A percentile compares a stretch with the other conserved stretches of the same genome.
Conservation (phyloP, 2,888 invertebrate species). For the Parnassius smintheus region DNA sequence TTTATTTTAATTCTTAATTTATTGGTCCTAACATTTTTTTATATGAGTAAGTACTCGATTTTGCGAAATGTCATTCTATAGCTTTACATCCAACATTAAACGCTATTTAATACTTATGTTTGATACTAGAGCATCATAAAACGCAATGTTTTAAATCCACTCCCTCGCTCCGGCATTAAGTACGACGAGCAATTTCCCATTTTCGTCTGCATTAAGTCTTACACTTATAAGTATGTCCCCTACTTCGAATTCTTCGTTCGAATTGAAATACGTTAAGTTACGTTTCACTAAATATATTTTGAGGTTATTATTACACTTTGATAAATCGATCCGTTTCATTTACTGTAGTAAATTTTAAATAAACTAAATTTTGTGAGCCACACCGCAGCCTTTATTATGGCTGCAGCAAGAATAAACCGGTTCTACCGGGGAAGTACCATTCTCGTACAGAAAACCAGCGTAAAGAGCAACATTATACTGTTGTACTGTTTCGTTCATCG, state of each 20-base stretch:
- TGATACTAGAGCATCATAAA: slow-evolving; percentile 41
- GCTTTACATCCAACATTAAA: slow-evolving; percentile 10
- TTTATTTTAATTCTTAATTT: no score
- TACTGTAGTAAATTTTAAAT: neutral
- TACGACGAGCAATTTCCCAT: slow-evolving; percentile 59
- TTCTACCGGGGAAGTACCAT: no score
- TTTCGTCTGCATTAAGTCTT: slow-evolving; percentile 56
- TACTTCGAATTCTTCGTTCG: slow-evolving; percentile 37
- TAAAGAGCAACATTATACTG: neutral
- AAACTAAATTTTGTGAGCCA: neutral
- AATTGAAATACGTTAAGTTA: neutral
- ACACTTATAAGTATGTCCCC: slow-evolving; percentile 41
- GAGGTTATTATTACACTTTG: neutral
- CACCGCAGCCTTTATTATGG: no score
- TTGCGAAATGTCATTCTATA: neutral
- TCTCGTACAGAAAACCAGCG: no score
- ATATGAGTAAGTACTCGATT: neutral
- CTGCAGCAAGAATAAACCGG: no score
- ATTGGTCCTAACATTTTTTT: no score
- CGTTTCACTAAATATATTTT: neutral
- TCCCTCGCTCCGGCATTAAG: slow-evolving; percentile 49
- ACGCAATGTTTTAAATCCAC: slow-evolving; percentile 61
- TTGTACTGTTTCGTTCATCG: neutral
- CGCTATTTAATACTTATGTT: slow-evolving; percentile 31
- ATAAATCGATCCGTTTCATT: neutral